These are phyloP conservation scores for Micrastur ruficollis DNA, from an alignment of 2,797 vertebrate genomes.

Conservation along the genomic window DNA sequence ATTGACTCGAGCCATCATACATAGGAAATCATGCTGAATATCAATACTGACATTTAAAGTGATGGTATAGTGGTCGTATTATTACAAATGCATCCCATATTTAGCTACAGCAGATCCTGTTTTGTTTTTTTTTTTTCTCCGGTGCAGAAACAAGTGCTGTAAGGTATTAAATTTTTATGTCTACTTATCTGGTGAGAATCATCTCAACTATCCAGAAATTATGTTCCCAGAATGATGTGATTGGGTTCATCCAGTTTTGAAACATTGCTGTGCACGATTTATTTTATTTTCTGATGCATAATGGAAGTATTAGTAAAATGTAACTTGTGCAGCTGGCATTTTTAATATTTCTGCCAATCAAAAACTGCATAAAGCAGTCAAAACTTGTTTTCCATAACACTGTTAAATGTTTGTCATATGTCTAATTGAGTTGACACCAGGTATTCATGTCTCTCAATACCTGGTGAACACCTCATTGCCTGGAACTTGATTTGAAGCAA, in stretches of 20 bases:
- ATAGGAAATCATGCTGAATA: constrained; percentile 58
- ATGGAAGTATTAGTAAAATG: not conserved
- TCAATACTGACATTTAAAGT: constrained; percentile 57
- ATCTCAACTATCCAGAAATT: not conserved
- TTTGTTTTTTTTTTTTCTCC: not conserved
- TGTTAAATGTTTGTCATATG: not conserved
- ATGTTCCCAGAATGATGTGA: not conserved
- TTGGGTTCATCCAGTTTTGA: not conserved
- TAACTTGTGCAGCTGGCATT: not conserved
- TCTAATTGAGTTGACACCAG: not conserved
- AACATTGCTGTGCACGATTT: not conserved
- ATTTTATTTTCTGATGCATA: not conserved
- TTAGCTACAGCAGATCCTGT: not conserved
- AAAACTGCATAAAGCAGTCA: constrained; percentile 2
- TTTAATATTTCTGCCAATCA: not conserved
- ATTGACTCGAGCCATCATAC: constrained; percentile 65
- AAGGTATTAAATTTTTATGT: constrained; percentile 30
- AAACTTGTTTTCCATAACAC: not conserved
- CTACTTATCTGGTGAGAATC: not conserved
- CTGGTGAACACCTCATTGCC: not conserved
- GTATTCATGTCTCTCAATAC: not conserved
- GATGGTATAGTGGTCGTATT: not conserved
- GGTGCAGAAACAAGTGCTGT: not conserved
- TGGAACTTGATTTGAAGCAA: not conserved
- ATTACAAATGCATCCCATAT: not conserved